Percentiles rank a stretch among this genome's conserved stretches.
phyloP scores from a whole-genome alignment of 2,113 vertebrate genomes.

The Struthio camelus region DNA sequence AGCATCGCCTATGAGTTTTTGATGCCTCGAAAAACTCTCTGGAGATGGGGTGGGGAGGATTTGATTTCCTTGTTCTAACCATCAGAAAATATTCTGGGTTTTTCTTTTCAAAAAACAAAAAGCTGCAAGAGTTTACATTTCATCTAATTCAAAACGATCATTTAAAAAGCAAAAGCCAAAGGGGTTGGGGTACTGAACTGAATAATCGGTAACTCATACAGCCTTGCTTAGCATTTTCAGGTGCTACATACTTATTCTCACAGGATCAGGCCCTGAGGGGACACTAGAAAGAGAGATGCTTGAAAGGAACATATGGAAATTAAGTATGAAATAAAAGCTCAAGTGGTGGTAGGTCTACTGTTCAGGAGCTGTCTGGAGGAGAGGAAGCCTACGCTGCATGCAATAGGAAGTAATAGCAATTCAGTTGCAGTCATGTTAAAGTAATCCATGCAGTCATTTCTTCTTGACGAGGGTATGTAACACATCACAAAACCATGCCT shows the following conservation, averaged over 20 bases:
- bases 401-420: background rate
- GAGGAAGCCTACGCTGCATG: background rate
- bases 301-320: conserved; percentile 11
- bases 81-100: fast-evolving
- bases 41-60: background rate
- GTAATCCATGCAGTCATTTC: background rate
- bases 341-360: background rate
- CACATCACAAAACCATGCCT: background rate
- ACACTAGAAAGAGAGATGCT: background rate
- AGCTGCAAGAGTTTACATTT: background rate
- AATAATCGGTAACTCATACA: background rate
- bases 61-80: background rate
- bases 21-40: background rate
- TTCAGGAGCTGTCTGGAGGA: background rate
- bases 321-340: background rate
- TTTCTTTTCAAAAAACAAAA: background rate
- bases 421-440: background rate
- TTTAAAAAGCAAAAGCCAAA: background rate
- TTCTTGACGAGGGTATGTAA: background rate
- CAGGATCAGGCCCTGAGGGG: conserved; percentile 32
- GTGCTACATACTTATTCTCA: background rate
- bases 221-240: background rate
- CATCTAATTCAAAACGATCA: background rate
- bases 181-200: background rate
- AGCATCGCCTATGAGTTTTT: background rate